These are phyloP conservation scores for Chromoteleia sp. DNA, from an alignment of 2,888 invertebrate genomes.

Conservation along the genomic window DNA sequence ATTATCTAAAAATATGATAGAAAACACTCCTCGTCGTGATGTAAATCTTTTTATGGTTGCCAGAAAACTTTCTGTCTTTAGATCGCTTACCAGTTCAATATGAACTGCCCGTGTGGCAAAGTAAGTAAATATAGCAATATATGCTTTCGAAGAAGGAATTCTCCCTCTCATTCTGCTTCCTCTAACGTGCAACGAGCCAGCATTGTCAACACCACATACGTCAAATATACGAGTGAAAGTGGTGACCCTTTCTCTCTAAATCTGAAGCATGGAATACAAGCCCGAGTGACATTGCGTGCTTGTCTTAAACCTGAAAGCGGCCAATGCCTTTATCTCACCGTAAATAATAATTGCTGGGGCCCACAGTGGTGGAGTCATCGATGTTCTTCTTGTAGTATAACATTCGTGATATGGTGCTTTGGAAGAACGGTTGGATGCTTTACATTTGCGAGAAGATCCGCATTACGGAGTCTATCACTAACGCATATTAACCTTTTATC, in stretches of 20 bases:
- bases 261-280: slow-evolving; percentile 56
- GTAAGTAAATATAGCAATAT: slow-evolving; percentile 72
- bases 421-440: slow-evolving; percentile 3
- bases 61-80: neutral
- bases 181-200: slow-evolving; percentile 68
- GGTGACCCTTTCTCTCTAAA: slow-evolving; percentile 29
- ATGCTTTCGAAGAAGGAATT: slow-evolving; percentile 60
- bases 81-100: slow-evolving; percentile 46
- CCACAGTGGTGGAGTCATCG: slow-evolving; percentile 10
- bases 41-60: neutral
- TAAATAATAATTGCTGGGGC: slow-evolving; percentile 13
- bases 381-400: slow-evolving; percentile 28
- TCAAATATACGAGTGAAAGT: slow-evolving; percentile 35
- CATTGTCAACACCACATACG: slow-evolving; percentile 31
- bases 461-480: neutral
- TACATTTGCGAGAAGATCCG: neutral
- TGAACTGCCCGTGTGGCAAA: slow-evolving; percentile 68
- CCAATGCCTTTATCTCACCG: slow-evolving; percentile 19
- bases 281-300: slow-evolving; percentile 27
- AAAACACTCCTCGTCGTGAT: neutral
- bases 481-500: slow-evolving; percentile 10
- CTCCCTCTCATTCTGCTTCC: slow-evolving; percentile 50
- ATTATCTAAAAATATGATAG: neutral
- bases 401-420: slow-evolving; percentile 31
- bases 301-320: slow-evolving; percentile 20